Conservation (phyloP, 2,113 vertebrate genomes). For the Dromaius novaehollandiae region DNA sequence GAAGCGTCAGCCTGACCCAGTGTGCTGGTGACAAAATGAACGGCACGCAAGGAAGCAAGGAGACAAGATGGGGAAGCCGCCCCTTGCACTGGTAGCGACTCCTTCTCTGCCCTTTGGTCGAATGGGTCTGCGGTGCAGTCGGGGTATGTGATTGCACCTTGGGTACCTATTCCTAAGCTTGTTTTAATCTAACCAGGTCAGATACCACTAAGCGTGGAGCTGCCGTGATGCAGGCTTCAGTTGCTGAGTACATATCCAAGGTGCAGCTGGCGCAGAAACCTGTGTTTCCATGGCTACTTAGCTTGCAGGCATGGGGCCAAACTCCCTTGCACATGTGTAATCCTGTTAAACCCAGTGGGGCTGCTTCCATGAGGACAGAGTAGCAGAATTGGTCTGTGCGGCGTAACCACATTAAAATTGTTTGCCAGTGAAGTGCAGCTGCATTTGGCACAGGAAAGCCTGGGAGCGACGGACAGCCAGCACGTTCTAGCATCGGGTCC, state of each 20-base stretch:
- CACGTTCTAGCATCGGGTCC: accelerated
- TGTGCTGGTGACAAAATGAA: accelerated
- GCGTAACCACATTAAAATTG: accelerated
- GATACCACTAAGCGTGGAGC: not conserved
- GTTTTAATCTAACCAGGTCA: not conserved
- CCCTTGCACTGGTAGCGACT: not conserved
- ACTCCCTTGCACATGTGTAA: not conserved
- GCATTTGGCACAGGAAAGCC: accelerated
- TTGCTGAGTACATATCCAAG: accelerated
- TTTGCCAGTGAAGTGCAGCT: not conserved
- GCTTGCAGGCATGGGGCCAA: not conserved
- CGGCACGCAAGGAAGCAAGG: not conserved
- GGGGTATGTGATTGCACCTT: accelerated
- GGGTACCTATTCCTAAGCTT: not conserved
- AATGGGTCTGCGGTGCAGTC: accelerated
- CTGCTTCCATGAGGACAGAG: accelerated
- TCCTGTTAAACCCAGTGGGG: not conserved
- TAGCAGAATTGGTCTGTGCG: not conserved
- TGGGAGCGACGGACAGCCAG: not conserved
- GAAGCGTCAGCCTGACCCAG: not conserved
- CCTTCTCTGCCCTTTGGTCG: not conserved
- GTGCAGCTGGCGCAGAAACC: not conserved
- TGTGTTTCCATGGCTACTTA: not conserved
- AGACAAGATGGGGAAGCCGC: not conserved
- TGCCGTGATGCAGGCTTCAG: not conserved